phyloP scores from a whole-genome alignment of 2,888 invertebrate genomes.

The Dryomyza anilis region DNA sequence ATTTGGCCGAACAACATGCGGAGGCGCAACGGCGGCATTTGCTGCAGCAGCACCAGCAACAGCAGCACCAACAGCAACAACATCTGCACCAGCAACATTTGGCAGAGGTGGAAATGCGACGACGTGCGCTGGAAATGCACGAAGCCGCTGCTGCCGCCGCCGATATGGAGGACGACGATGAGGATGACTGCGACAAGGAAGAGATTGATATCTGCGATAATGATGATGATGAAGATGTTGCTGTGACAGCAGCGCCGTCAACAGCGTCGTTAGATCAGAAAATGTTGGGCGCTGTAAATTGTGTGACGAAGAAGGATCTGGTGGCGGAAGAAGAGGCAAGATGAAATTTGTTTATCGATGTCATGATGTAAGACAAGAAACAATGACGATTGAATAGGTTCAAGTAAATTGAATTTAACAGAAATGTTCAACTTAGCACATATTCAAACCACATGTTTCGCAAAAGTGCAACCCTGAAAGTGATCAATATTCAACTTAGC shows the following conservation, averaged over 20 bases:
- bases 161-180: slow-evolving; percentile 41
- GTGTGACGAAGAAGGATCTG: slow-evolving; percentile 29
- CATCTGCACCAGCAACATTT: slow-evolving; percentile 31
- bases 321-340: slow-evolving; percentile 41
- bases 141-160: slow-evolving; percentile 38
- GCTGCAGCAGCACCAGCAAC: slow-evolving; percentile 43
- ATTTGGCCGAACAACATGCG: slow-evolving; percentile 38
- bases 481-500: too few species aligned
- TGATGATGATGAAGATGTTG: slow-evolving; percentile 46
- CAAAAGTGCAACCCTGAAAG: too few species aligned
- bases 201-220: slow-evolving; percentile 55
- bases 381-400: too few species aligned
- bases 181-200: slow-evolving; percentile 43
- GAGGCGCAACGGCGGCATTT: slow-evolving; percentile 41
- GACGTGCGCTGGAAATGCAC: slow-evolving; percentile 34
- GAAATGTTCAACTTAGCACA: too few species aligned
- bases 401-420: too few species aligned
- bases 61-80: slow-evolving; percentile 39
- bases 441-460: too few species aligned
- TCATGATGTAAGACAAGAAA: slow-evolving; percentile 47
- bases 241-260: neutral
- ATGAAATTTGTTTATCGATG: slow-evolving; percentile 57
- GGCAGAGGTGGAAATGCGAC: slow-evolving; percentile 40
- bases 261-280: slow-evolving; percentile 17
- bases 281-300: slow-evolving; percentile 39